Percentiles rank a stretch among this genome's conserved stretches.
Evolutionary conservation across 2,113 vertebrate genomes (phyloP).

Genomic region (Tamias sibiricus): DNA sequence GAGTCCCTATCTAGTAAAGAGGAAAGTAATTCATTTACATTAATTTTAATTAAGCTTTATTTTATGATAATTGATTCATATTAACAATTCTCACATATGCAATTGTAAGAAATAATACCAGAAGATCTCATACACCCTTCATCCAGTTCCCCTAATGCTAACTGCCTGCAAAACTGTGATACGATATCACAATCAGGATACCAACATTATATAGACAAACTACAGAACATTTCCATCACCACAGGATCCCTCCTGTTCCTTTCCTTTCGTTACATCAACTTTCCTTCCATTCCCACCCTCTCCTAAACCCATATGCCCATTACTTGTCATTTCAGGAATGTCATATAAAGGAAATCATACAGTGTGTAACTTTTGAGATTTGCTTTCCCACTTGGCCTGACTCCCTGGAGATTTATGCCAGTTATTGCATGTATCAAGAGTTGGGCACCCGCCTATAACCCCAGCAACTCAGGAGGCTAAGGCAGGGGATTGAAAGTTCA

Average conservation of each 20-base stretch:
- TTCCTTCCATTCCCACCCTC: background rate
- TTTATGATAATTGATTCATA: background rate
- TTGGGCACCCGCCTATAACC: too few relatives aligned
- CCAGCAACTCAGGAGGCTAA: too few relatives aligned
- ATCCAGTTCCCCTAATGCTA: background rate
- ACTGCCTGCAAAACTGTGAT: background rate
- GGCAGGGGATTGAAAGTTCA: too few relatives aligned
- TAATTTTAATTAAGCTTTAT: conserved; percentile 22
- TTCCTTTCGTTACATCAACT: background rate
- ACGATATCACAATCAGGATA: background rate
- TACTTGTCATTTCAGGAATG: conserved; percentile 22
- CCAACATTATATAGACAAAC: background rate
- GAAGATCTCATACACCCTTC: background rate
- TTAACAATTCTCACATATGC: background rate
- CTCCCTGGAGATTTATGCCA: background rate
- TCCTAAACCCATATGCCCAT: background rate
- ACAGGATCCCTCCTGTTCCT: background rate
- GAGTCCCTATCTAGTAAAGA: background rate
- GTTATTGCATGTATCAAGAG: background rate
- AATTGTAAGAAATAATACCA: background rate
- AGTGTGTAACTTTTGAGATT: background rate
- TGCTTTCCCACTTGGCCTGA: background rate
- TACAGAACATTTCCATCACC: background rate
- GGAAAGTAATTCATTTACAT: conserved; percentile 55
- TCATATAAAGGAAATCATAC: background rate